A percentile compares a stretch with the other conserved stretches of the same genome.
Evolutionary conservation across 2,797 vertebrate genomes (phyloP).

Genomic region (Acanthis flammea): DNA sequence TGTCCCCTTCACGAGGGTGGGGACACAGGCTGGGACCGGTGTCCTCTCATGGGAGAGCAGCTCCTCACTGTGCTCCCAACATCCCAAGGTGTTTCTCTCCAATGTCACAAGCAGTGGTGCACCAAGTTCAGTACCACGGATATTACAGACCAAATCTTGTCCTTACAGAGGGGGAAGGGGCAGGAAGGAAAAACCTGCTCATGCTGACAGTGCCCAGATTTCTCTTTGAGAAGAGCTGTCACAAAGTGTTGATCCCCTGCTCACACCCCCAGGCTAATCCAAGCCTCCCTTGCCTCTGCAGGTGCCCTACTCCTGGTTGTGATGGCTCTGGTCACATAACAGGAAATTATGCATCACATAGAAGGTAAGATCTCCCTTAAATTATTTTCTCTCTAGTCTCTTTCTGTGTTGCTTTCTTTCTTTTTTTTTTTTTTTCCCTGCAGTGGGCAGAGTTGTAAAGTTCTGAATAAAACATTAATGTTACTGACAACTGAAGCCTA

Average conservation of each 20-base stretch:
- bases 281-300: slow-evolving; percentile 63
- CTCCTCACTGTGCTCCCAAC: accelerated
- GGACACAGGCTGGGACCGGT: neutral
- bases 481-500: slow-evolving; percentile 25
- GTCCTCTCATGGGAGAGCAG: neutral
- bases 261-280: neutral
- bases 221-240: neutral
- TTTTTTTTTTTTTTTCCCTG: neutral
- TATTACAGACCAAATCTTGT: neutral
- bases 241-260: neutral
- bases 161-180: neutral
- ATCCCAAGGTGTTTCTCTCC: neutral
- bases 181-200: neutral
- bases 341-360: slow-evolving; percentile 96
- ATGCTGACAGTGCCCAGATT: neutral
- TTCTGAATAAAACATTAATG: slow-evolving; percentile 30
- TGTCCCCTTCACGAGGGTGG: neutral
- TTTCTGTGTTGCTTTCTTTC: neutral
- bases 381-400: neutral
- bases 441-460: slow-evolving; percentile 39
- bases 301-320: slow-evolving; percentile 97
- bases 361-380: slow-evolving; percentile 83
- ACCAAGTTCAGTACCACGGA: accelerated
- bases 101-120: accelerated
- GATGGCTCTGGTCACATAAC: slow-evolving; percentile 98